Conservation (phyloP, 2,888 invertebrate species). For the Phyllotreta cruciferae region DNA sequence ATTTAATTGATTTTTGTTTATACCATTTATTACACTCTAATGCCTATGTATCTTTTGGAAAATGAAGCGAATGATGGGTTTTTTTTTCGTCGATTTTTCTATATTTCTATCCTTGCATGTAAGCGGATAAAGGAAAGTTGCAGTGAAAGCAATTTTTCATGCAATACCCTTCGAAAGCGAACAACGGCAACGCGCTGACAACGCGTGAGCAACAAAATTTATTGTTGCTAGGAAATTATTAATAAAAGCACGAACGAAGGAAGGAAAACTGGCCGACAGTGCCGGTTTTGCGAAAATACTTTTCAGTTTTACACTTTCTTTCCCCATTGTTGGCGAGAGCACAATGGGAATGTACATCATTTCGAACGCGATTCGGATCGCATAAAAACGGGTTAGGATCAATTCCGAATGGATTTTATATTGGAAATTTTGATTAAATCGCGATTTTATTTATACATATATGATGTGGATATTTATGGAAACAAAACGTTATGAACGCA, state of each 20-base stretch:
- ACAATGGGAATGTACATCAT: slow-evolving; percentile 44
- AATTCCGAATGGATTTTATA: slow-evolving; percentile 24
- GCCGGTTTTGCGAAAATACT: slow-evolving; percentile 39
- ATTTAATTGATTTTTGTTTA: too few species aligned
- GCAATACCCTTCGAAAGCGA: slow-evolving; percentile 38
- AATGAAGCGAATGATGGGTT: neutral
- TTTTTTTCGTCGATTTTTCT: neutral
- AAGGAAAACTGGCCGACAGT: slow-evolving; percentile 18
- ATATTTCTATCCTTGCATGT: slow-evolving; percentile 10
- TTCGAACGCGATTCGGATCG: slow-evolving; percentile 44
- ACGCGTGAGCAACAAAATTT: slow-evolving; percentile 44
- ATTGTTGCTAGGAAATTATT: slow-evolving; percentile 45
- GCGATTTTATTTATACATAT: slow-evolving; percentile 18
- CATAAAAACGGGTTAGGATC: slow-evolving; percentile 30
- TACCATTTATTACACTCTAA: too few species aligned
- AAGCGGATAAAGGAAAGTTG: slow-evolving; percentile 22
- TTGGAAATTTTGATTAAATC: slow-evolving; percentile 26
- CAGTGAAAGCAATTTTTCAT: slow-evolving; percentile 33
- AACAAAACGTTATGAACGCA: slow-evolving; percentile 3
- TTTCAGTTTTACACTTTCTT: slow-evolving; percentile 42
- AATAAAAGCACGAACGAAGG: slow-evolving; percentile 43
- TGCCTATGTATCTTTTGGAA: neutral
- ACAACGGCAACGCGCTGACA: slow-evolving; percentile 41
- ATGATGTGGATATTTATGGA: slow-evolving; percentile 12
- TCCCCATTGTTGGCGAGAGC: slow-evolving; percentile 36